Evolutionary conservation across 2,888 invertebrate species (phyloP), one percentile per base, ranked within the genome.

Genomic region (Tetheella fluctuosa): DNA sequence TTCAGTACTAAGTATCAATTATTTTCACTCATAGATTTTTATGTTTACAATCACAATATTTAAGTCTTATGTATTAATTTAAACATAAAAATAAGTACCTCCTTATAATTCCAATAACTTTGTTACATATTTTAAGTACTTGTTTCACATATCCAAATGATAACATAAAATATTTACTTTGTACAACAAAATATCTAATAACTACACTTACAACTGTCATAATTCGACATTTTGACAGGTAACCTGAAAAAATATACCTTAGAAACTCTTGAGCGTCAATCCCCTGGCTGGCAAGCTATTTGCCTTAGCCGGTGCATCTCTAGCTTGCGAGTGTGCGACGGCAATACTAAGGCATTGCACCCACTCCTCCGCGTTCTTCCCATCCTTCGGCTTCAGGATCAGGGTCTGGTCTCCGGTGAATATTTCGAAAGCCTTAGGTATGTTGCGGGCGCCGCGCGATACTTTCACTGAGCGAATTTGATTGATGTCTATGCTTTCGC

Each of bases 341-440:
- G 98, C 98, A 67, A 98, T 97, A 81, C 97, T 98, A 66, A 98
- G 94, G 87, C 97, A 98, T 88, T 98, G 98, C 54, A 98, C 97
- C 98, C 99, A 99, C 86, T 98, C 97, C 89, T 98, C 98, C 0
- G 98, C 98, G 86, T 98, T 97, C 89, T 97, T 97, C 54, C 97
- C 97, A 84, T 98, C 98, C 87, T 97, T 98, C 8, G 98, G 98
- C 91, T 99, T 98, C 72, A 99, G 94, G 78, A 98, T 97, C 71
- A 98, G 95, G 12, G 97, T 97, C 87, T 97, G 97, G 88, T 98
- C 97, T 59, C 96, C 96, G 0, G 98, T 98, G 93, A 98, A 99
- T 76, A 99, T 98, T 94, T 99, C 98, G 93, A 99, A 99, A 0
- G 98, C 98, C 86, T 98, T 98, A 23, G 98, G 98, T 76, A 98